phyloP scores from a whole-genome alignment of 2,113 vertebrate species.

The Serinus canaria region DNA sequence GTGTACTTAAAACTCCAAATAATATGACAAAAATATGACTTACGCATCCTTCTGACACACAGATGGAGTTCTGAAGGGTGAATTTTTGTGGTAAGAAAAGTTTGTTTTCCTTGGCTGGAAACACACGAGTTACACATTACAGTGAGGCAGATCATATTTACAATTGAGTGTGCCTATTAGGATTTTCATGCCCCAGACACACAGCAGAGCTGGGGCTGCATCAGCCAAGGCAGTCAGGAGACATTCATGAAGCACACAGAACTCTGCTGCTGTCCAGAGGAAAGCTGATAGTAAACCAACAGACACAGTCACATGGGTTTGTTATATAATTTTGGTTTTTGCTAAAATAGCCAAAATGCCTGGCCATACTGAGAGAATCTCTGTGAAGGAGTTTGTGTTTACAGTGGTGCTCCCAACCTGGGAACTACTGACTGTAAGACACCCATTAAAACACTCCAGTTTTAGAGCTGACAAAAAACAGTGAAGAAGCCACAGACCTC shows the following conservation, averaged over 20 bases:
- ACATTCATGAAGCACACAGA: not conserved
- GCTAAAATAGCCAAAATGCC: not conserved
- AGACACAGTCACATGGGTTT: not conserved
- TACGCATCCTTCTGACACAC: not conserved
- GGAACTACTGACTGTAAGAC: not conserved
- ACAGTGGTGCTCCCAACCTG: not conserved
- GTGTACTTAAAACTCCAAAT: not conserved
- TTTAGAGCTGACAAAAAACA: not conserved
- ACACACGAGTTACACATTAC: not conserved
- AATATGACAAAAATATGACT: not conserved
- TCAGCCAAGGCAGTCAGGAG: not conserved
- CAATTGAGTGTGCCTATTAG: not conserved
- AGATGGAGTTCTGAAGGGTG: not conserved
- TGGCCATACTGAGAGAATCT: not conserved
- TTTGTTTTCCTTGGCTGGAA: conserved; percentile 23
- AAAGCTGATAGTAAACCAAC: not conserved
- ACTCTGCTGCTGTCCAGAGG: not conserved
- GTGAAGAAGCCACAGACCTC: not conserved
- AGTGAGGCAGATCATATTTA: not conserved
- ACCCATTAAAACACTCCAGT: not conserved
- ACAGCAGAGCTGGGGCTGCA: not conserved
- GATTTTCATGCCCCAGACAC: not conserved
- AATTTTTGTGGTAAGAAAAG: not conserved
- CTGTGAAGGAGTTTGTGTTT: not conserved
- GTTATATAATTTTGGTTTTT: not conserved